A percentile compares a stretch with the other conserved stretches of the same genome.
Conservation (phyloP, 2,113 vertebrate genomes). For the Hypanus sabinus region DNA sequence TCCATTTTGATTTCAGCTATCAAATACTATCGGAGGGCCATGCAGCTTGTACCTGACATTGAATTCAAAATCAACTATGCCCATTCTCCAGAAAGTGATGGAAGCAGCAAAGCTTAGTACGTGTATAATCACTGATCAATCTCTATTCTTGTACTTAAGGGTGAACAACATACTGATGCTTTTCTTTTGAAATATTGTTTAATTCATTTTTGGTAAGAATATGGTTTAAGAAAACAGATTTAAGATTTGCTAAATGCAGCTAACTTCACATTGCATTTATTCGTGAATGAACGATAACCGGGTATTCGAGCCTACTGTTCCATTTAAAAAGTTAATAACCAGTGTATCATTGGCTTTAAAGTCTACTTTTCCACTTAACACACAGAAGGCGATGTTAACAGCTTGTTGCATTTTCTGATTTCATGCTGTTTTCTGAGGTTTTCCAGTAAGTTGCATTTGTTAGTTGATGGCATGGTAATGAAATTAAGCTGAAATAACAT, state of each 20-base stretch:
- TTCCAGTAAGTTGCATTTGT: neutral
- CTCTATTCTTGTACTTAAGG: neutral
- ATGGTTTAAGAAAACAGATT: neutral
- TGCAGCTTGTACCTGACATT: conserved; percentile 97
- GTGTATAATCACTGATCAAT: conserved; percentile 43
- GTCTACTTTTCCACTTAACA: neutral
- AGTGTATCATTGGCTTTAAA: neutral
- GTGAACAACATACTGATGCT: neutral
- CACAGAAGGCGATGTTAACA: neutral
- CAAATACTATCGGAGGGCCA: conserved; percentile 95
- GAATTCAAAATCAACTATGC: conserved; percentile 94
- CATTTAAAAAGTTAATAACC: too few species aligned
- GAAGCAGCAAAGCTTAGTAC: conserved; percentile 76
- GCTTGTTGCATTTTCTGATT: neutral
- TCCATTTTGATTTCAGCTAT: conserved; percentile 73
- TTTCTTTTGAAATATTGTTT: neutral
- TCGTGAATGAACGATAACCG: neutral
- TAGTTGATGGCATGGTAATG: neutral
- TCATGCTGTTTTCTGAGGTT: neutral
- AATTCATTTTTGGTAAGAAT: neutral
- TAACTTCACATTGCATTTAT: neutral
- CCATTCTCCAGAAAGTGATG: conserved; percentile 74
- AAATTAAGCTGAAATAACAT: neutral
- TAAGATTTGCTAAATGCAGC: neutral
- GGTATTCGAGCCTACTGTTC: neutral